phyloP scores from a whole-genome alignment of 2,888 invertebrate species.

The Leptopilina drosophilae region DNA sequence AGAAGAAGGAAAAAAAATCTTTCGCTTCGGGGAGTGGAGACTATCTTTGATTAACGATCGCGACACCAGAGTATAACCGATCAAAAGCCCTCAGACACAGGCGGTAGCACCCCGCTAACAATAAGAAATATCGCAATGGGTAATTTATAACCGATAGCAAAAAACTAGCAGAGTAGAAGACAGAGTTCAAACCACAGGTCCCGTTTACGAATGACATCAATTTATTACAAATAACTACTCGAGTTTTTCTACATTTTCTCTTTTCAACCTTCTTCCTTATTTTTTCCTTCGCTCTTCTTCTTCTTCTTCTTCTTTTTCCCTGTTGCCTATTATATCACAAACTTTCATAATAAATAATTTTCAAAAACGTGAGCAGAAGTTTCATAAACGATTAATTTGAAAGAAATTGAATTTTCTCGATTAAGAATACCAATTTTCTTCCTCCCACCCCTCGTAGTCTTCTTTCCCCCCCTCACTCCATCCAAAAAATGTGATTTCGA shows the following conservation, averaged over 20 bases:
- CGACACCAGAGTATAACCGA: constrained; percentile 67
- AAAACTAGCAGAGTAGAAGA: constrained; percentile 64
- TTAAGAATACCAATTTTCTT: constrained; percentile 46
- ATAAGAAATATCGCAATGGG: constrained; percentile 75
- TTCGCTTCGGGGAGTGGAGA: constrained; percentile 42
- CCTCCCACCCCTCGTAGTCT: too few species aligned
- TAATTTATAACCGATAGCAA: constrained; percentile 75
- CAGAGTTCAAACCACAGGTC: constrained; percentile 61
- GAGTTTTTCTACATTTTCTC: constrained; percentile 2
- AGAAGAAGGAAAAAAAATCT: too few species aligned
- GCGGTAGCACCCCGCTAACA: constrained; percentile 70
- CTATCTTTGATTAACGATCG: constrained; percentile 72
- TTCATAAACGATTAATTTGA: constrained; percentile 2
- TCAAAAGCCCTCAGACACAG: constrained; percentile 73
- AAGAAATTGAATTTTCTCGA: constrained; percentile 27
- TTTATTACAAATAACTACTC: constrained; percentile 65
- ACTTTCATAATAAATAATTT: neutral
- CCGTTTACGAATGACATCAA: constrained; percentile 70
- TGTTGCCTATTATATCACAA: constrained; percentile 1
- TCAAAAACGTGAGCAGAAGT: neutral
- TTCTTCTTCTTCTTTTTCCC: neutral
- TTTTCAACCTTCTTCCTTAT: too few species aligned
- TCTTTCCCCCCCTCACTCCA: too few species aligned
- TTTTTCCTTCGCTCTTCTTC: neutral
- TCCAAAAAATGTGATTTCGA: constrained; percentile 48